phyloP scores from a whole-genome alignment of 1,140 invertebrate species.

The Saccostrea echinata region DNA sequence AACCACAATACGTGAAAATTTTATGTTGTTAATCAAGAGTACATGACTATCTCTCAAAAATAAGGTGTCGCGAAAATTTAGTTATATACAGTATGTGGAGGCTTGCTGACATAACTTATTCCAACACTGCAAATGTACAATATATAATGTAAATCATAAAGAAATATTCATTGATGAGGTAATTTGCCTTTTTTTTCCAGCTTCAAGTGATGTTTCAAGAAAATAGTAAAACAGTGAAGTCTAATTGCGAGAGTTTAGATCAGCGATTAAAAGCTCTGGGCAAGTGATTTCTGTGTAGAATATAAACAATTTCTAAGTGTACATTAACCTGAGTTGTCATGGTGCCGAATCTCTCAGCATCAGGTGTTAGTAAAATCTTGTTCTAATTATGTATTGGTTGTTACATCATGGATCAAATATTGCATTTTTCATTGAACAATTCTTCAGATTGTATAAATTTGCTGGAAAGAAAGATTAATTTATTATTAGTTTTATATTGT shows the following conservation, averaged over 20 bases:
- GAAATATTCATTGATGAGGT: too few species aligned
- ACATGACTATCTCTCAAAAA: too few species aligned
- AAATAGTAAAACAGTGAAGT: constrained; percentile 71
- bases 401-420: background rate
- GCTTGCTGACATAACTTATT: too few species aligned
- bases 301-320: background rate
- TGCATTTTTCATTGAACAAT: background rate
- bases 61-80: too few species aligned
- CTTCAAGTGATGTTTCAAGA: constrained; percentile 69
- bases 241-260: constrained; percentile 88
- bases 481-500: background rate
- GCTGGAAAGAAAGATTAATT: background rate
- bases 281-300: constrained; percentile 56
- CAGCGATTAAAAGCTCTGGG: constrained; percentile 85
- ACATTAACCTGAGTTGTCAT: background rate
- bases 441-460: background rate
- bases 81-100: too few species aligned
- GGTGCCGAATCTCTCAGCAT: background rate
- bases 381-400: background rate
- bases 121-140: too few species aligned
- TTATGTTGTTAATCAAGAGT: too few species aligned
- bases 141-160: too few species aligned
- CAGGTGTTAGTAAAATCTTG: background rate
- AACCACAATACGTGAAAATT: too few species aligned
- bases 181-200: constrained; percentile 65